Evolutionary conservation across 1,140 invertebrate genomes (phyloP).

Genomic region (Pseudomyrmex pallidus): DNA sequence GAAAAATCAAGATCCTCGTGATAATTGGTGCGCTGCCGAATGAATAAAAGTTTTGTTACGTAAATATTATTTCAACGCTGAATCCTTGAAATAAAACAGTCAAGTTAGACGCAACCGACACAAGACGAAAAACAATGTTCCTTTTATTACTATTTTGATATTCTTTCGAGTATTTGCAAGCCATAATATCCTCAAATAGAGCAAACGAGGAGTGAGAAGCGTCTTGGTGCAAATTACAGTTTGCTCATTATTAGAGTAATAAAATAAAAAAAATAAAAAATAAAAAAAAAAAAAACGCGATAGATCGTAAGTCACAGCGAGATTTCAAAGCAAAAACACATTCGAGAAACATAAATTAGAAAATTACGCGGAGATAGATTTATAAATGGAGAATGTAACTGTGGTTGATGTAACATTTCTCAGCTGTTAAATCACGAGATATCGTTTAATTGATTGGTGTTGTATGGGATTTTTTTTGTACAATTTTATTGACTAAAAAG

Average conservation of each 20-base stretch:
- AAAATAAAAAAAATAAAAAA: no score
- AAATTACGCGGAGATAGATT: background rate
- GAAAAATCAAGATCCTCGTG: conserved; percentile 24
- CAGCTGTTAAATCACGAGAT: conserved; percentile 55
- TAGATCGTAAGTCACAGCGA: conserved; percentile 28
- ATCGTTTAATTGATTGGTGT: conserved; percentile 63
- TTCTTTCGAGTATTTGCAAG: conserved; percentile 52
- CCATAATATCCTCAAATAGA: conserved; percentile 42
- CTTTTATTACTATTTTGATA: conserved; percentile 55
- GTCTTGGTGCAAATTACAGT: conserved; percentile 55
- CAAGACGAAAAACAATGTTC: conserved; percentile 48
- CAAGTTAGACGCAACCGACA: conserved; percentile 33
- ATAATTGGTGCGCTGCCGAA: conserved; percentile 37
- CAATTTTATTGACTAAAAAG: conserved; percentile 68
- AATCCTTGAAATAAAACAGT: conserved; percentile 28
- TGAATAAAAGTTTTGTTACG: conserved; percentile 42
- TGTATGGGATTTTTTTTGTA: conserved; percentile 67
- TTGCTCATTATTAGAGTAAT: conserved; percentile 62
- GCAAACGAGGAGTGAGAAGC: conserved; percentile 12
- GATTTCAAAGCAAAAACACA: conserved; percentile 45
- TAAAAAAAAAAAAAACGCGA: conserved; percentile 15
- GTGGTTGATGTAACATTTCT: conserved; percentile 32
- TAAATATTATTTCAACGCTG: conserved; percentile 46
- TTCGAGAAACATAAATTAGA: conserved; percentile 22
- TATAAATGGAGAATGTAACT: conserved; percentile 27